phyloP scores from a whole-genome alignment of 2,797 vertebrate species.

The Pogonophryne albipinna region DNA sequence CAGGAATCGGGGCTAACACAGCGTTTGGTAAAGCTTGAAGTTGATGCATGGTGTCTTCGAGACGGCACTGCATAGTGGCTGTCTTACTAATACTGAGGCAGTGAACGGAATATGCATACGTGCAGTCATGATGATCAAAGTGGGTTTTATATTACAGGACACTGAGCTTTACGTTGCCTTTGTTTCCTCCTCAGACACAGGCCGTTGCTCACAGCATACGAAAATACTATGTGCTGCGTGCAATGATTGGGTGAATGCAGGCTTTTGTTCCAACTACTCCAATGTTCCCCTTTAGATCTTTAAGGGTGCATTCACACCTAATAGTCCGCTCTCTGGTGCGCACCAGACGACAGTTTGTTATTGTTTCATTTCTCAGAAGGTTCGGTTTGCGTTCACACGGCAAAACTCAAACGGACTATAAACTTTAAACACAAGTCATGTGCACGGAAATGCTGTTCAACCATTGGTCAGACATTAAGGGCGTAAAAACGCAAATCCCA shows the following conservation, averaged over 20 bases:
- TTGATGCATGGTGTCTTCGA: conserved; percentile 72
- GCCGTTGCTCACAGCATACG: not conserved
- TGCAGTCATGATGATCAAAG: not conserved
- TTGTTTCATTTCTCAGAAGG: too few species aligned
- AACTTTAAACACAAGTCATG: too few species aligned
- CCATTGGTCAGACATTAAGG: too few species aligned
- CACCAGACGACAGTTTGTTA: too few species aligned
- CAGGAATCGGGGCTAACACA: conserved; percentile 56
- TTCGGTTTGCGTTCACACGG: too few species aligned
- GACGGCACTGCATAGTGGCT: conserved; percentile 44
- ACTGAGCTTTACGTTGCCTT: not conserved
- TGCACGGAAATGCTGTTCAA: too few species aligned
- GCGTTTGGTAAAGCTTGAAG: conserved; percentile 64
- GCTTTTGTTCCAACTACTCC: conserved; percentile 10
- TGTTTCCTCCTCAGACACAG: not conserved
- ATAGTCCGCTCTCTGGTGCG: too few species aligned
- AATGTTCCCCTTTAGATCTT: not conserved
- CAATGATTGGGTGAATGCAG: conserved; percentile 12
- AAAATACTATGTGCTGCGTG: not conserved
- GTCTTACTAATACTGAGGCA: conserved; percentile 40
- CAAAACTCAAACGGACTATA: too few species aligned
- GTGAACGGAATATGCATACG: not conserved
- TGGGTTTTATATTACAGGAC: not conserved
- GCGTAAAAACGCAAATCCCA: too few species aligned
- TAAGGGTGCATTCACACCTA: too few species aligned